Base-by-base conservation (phyloP, 2,888 invertebrate genomes). In the Syritta pipiens region DNA sequence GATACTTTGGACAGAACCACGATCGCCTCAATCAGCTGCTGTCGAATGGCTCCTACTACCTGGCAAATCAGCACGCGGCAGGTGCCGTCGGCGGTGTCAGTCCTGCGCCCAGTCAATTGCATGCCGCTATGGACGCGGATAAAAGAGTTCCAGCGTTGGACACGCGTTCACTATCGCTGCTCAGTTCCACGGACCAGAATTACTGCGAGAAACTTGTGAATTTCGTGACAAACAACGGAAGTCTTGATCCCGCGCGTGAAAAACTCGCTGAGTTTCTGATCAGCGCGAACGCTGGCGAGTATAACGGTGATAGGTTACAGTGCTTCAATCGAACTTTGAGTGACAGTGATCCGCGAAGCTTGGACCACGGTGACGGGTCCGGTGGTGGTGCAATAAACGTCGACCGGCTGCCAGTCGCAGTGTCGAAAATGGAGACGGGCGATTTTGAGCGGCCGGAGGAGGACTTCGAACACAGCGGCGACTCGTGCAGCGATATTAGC, bases 401-500 rank as follows among this genome's bases (percentile, higher is more conserved):
- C 9, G 75, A 81, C 48, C 62, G 62, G 6, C 53, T 76, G 32
- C 63, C 68, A 9, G 28, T 53, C 55, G 30, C 55, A 1, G 53
- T 71, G 44, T 68, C 75, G 32, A 76, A 81, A 69, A 65, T 76
- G 75, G 75, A 81, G 35, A 48, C 69, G 7, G 63, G 42, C 26
- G 79, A 79, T 2, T 74, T 59, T 20, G 72, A 81, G 9, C 53
- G 69, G 20, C 42, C 60, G 83, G 88, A 87, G 67, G 87, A 87
- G 75, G 88, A 88, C 60, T 87, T 85, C 74, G 88, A 88, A 44
- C 86, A 88, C 60, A 88, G 88, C 67, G 88, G 85, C 0, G 89
- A 88, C 68, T 89, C 89, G 1, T 87, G 88, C 75, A 89, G 89
- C 68, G 89, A 89, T 79, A 88, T 89, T 32, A 89, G 89, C 48